These are phyloP conservation scores for Sphenodon punctatus DNA, from an alignment of 2,797 vertebrate genomes.

Conservation along the genomic window DNA sequence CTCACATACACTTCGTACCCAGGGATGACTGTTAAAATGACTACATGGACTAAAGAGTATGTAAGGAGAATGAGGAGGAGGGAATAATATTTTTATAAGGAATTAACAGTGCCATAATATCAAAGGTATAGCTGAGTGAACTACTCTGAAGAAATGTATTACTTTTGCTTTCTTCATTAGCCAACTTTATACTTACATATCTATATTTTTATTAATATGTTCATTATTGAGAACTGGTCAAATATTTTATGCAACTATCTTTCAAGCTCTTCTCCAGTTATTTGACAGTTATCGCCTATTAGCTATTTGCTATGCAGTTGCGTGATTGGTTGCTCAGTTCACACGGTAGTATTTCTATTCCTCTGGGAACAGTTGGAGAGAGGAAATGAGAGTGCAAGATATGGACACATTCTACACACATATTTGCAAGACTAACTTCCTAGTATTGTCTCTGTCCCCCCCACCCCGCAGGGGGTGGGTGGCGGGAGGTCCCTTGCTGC, in stretches of 20 bases:
- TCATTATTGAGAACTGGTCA: not conserved
- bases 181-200: not conserved
- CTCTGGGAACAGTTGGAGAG: too few species aligned
- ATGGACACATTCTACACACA: too few species aligned
- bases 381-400: too few species aligned
- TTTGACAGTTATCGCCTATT: not conserved
- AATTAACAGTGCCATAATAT: not conserved
- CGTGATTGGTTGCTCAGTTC: too few species aligned
- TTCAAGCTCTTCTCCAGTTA: not conserved
- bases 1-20: not conserved
- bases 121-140: not conserved
- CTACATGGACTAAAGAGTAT: not conserved
- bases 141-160: not conserved
- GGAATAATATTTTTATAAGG: not conserved
- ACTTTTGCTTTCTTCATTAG: not conserved
- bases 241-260: not conserved
- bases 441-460: too few species aligned
- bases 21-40: conserved; percentile 8
- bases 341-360: too few species aligned
- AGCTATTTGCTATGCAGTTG: not conserved
- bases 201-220: not conserved
- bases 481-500: too few species aligned
- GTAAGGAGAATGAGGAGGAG: not conserved
- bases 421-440: too few species aligned
- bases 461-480: too few species aligned